Evolutionary conservation across 2,113 vertebrate species (phyloP), one percentile per base, ranked within the genome.

Genomic region (Prolemur simus): DNA sequence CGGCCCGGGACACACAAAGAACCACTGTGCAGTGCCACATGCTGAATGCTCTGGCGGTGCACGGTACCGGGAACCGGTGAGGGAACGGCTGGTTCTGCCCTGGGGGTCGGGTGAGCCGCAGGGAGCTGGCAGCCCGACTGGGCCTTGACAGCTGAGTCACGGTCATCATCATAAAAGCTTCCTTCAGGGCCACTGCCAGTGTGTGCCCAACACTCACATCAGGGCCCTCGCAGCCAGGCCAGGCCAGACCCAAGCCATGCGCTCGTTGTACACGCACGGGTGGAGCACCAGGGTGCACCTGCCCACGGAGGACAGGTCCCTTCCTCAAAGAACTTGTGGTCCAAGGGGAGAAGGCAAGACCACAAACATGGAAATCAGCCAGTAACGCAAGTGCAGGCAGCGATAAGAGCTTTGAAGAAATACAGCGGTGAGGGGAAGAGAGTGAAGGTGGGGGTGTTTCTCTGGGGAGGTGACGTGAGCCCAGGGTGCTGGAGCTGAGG

Each of bases 21-120:
- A 18, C 27, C 29, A 13, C 8, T 0, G 3, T 5, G 45, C 13
- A 1, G 25, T 8, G 80, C 20, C 7, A 0, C 3, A 1, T 6
- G n/a, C 20, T 2, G 49, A 76, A 15, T 5, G 14, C 27, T 6
- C 52, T 37, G 4, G 15, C 11, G 6, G 9, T 15, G 0, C 10
- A 5, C 0, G 14, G 45, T 17, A 17, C 17, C 0, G 1, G 54
- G 69, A 29, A 37, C 45, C 15, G 76, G 66, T 3, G 23, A 83
- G 49, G 42, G 32, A n/a, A 58, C 27, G 14, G 52, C 68, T 27
- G 32, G 8, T 27, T 54, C 45, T 66, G 73, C 17, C 69, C 83
- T 8, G 27, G 34, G 87, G n/a, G n/a, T 68, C 5, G 1, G 64
- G n/a, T 8, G 4, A 25, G 68, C 4, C 0, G 2, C 86, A 0